Conservation (phyloP, 2,113 vertebrate species). For the Gallinago paraguaiae region DNA sequence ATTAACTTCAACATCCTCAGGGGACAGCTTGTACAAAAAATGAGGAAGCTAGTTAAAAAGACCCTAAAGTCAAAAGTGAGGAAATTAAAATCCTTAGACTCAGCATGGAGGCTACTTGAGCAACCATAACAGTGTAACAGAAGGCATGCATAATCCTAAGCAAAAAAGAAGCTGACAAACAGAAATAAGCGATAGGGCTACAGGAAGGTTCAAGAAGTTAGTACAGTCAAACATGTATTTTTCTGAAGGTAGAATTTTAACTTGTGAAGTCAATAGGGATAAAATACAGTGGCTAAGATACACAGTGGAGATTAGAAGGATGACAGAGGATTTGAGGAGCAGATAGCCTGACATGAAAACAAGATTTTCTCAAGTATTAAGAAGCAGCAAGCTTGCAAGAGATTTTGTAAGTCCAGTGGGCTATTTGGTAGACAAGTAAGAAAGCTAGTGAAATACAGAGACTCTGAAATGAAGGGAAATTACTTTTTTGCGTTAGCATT, state of each 20-base stretch:
- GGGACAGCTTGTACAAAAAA: slow-evolving; percentile 60
- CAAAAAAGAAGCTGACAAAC: slow-evolving; percentile 11
- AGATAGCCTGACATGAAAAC: slow-evolving; percentile 57
- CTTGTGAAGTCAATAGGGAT: slow-evolving; percentile 22
- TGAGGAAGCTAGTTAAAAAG: slow-evolving; percentile 74
- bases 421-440: slow-evolving; percentile 27
- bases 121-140: slow-evolving; percentile 54
- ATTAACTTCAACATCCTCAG: slow-evolving; percentile 70
- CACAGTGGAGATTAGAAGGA: slow-evolving; percentile 57
- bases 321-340: slow-evolving; percentile 60
- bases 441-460: slow-evolving; percentile 34
- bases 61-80: slow-evolving; percentile 69
- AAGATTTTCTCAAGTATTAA: slow-evolving; percentile 59
- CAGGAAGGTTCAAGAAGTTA: background rate
- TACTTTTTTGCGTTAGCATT: background rate
- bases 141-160: slow-evolving; percentile 33
- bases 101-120: slow-evolving; percentile 68
- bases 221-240: background rate
- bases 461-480: slow-evolving; percentile 11
- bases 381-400: slow-evolving; percentile 36
- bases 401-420: slow-evolving; percentile 30
- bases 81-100: slow-evolving; percentile 73
- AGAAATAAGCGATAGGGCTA: background rate
- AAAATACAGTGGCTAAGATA: slow-evolving; percentile 35
- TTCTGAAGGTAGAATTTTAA: slow-evolving; percentile 31